phyloP scores from a whole-genome alignment of 2,888 invertebrate species.

The Ellobium chinense region DNA sequence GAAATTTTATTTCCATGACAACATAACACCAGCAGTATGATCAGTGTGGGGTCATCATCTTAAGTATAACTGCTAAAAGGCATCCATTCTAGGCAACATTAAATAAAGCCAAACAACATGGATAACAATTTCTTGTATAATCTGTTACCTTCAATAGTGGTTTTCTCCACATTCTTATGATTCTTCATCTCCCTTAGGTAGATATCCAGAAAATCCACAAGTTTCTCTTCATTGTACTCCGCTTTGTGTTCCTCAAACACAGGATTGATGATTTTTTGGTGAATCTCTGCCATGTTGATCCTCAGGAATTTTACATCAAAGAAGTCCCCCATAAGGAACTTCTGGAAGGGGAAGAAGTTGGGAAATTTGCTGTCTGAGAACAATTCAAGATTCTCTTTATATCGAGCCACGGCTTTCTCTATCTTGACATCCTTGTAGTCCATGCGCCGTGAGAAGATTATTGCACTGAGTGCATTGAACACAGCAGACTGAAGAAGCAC shows the following conservation, averaged over 20 bases:
- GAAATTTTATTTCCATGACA: too few relatives aligned
- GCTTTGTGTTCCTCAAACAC: constrained; percentile 38
- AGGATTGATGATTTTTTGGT: constrained; percentile 48
- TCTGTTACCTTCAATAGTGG: constrained; percentile 41
- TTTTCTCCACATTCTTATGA: constrained; percentile 30
- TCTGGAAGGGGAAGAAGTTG: constrained; percentile 52
- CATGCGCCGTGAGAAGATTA: constrained; percentile 34
- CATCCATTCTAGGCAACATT: not conserved
- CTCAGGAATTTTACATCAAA: constrained; percentile 53
- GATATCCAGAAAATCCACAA: constrained; percentile 38
- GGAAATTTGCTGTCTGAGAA: constrained; percentile 51
- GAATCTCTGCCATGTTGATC: constrained; percentile 52
- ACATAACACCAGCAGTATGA: too few relatives aligned
- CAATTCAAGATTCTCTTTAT: constrained; percentile 49
- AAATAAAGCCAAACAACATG: too few relatives aligned
- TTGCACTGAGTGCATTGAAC: constrained; percentile 30
- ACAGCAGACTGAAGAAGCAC: constrained; percentile 33
- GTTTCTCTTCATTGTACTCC: constrained; percentile 32
- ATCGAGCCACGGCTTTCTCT: constrained; percentile 40
- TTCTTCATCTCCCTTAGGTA: constrained; percentile 40
- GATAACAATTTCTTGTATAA: too few relatives aligned
- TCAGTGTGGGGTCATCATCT: not conserved
- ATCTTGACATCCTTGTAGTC: constrained; percentile 44
- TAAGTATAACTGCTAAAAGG: not conserved
- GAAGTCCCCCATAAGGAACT: constrained; percentile 52